Conservation (phyloP, 2,888 invertebrate species). For the Erebia palarica region DNA sequence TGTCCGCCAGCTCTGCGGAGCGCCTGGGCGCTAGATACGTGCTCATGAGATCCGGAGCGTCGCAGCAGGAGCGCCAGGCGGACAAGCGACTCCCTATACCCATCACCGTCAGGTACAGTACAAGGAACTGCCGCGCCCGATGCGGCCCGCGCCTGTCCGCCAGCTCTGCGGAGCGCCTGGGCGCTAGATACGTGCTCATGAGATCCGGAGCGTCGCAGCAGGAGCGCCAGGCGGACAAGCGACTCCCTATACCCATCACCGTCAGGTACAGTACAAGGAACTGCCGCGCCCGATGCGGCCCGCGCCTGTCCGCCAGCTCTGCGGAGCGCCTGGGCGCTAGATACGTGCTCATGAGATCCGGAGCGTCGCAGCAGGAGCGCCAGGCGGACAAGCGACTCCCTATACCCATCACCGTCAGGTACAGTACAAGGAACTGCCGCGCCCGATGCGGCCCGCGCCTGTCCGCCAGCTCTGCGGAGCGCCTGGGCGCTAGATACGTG, state of each 20-base stretch:
- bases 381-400: conserved; percentile 90
- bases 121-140: conserved; percentile 91
- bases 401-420: conserved; percentile 90
- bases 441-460: conserved; percentile 96
- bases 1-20: conserved; percentile 90
- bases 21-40: conserved; percentile 96
- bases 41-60: conserved; percentile 93
- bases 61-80: conserved; percentile 89
- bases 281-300: conserved; percentile 95
- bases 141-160: conserved; percentile 96
- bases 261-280: conserved; percentile 78
- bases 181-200: conserved; percentile 97
- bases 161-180: conserved; percentile 91
- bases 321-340: conserved; percentile 93
- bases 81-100: conserved; percentile 95
- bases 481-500: conserved; percentile 95
- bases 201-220: conserved; percentile 90
- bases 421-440: conserved; percentile 90
- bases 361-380: conserved; percentile 90
- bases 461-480: conserved; percentile 90
- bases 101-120: conserved; percentile 84
- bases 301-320: conserved; percentile 92
- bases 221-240: conserved; percentile 90
- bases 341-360: conserved; percentile 97
- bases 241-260: conserved; percentile 93